These are phyloP conservation scores for Synergus itoensis DNA, from an alignment of 2,888 invertebrate species.

Conservation along the genomic window DNA sequence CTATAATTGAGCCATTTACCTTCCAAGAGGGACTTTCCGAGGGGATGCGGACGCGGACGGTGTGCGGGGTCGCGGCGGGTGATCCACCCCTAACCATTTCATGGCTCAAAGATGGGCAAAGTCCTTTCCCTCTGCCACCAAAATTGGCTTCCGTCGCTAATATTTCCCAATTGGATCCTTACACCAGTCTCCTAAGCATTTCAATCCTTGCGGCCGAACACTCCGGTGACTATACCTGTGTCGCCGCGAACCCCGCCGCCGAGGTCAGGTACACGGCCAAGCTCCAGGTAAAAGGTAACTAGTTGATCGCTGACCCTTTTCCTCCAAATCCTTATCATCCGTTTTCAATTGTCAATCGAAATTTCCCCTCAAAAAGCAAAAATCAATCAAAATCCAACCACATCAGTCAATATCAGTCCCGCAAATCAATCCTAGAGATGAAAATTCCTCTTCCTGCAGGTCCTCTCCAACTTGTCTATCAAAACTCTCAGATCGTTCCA, in stretches of 20 bases:
- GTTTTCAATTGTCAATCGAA: background rate
- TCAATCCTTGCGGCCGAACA: conserved; percentile 87
- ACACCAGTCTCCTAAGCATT: conserved; percentile 88
- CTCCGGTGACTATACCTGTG: conserved; percentile 88
- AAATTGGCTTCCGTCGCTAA: conserved; percentile 82
- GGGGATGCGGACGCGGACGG: conserved; percentile 89
- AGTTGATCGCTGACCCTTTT: conserved; percentile 71
- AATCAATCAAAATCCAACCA: background rate
- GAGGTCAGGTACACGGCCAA: conserved; percentile 89
- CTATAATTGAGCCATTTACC: conserved; percentile 91
- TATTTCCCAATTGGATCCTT: conserved; percentile 86
- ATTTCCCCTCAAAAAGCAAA: background rate
- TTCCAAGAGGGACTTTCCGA: conserved; percentile 91
- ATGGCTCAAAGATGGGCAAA: conserved; percentile 90
- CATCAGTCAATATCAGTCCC: background rate
- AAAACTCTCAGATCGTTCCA: conserved; percentile 27
- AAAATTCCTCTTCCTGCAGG: background rate
- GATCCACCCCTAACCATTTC: conserved; percentile 89
- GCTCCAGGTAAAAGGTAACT: conserved; percentile 90
- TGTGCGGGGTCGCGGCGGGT: conserved; percentile 89
- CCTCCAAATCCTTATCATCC: conserved; percentile 47
- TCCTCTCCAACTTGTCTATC: conserved; percentile 17
- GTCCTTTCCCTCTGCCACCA: conserved; percentile 81
- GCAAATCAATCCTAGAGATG: background rate
- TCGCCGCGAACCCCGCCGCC: conserved; percentile 88